Evolutionary conservation across 1,140 invertebrate species (phyloP).

Genomic region (Mya arenaria): DNA sequence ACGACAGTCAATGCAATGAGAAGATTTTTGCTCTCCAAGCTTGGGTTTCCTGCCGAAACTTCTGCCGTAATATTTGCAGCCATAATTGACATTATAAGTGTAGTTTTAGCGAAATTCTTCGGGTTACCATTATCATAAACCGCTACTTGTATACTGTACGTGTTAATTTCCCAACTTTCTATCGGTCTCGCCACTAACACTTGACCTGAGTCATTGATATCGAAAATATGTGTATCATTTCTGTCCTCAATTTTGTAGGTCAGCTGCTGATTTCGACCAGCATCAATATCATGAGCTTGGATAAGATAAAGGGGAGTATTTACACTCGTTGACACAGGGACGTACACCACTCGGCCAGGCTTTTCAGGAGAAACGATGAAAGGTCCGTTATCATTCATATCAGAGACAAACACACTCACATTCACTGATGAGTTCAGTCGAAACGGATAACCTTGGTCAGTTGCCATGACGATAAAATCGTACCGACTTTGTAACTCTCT

Average conservation of each 20-base stretch:
- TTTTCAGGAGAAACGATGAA: conserved; percentile 57
- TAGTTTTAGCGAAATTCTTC: conserved; percentile 39
- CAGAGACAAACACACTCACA: conserved; percentile 56
- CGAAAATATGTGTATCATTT: conserved; percentile 66
- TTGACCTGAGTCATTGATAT: conserved; percentile 55
- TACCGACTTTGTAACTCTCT: conserved; percentile 51
- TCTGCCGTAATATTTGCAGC: conserved; percentile 32
- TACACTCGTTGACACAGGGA: conserved; percentile 44
- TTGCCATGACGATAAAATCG: conserved; percentile 55
- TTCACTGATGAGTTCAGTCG: conserved; percentile 47
- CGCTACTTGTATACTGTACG: conserved; percentile 56
- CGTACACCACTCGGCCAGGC: conserved; percentile 52
- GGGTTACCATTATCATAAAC: conserved; percentile 59
- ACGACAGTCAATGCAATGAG: conserved; percentile 63
- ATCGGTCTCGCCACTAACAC: conserved; percentile 58
- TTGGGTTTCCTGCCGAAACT: not conserved
- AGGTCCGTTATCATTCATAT: conserved; percentile 62
- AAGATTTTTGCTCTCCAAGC: conserved; percentile 56
- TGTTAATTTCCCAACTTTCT: conserved; percentile 45
- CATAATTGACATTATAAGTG: conserved; percentile 27
- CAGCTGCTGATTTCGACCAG: conserved; percentile 55
- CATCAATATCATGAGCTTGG: conserved; percentile 60
- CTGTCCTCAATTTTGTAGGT: conserved; percentile 56
- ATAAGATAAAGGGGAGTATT: conserved; percentile 60
- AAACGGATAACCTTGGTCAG: conserved; percentile 61